Conservation (phyloP, 2,113 vertebrate genomes). For the Gila orcuttii region DNA sequence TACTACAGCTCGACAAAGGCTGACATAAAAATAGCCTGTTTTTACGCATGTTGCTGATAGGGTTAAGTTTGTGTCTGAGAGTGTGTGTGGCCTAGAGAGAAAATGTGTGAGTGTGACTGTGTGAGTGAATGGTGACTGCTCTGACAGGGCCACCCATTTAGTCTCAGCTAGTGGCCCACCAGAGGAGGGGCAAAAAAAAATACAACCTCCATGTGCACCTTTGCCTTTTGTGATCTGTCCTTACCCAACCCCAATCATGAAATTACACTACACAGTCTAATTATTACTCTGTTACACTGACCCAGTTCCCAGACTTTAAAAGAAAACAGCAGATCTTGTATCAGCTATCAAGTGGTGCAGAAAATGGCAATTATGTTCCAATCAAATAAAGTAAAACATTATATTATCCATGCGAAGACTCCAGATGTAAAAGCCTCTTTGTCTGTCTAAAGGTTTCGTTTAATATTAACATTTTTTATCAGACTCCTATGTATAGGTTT, state of each 20-base stretch:
- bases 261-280: background rate
- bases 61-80: slow-evolving; percentile 45
- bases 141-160: slow-evolving; percentile 58
- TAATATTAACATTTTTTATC: too few relatives aligned
- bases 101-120: slow-evolving; percentile 22
- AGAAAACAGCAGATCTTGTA: background rate
- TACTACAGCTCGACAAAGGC: slow-evolving; percentile 46
- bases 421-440: too few relatives aligned
- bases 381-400: background rate
- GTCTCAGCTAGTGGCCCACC: slow-evolving; percentile 49
- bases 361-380: background rate
- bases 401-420: too few relatives aligned
- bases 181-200: slow-evolving; percentile 52
- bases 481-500: too few relatives aligned
- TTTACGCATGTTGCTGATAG: slow-evolving; percentile 49
- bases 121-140: slow-evolving; percentile 47
- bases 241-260: slow-evolving; percentile 24
- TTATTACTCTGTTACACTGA: slow-evolving; percentile 2
- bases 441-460: too few relatives aligned
- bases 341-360: background rate
- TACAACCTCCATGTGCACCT: slow-evolving; percentile 47
- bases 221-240: slow-evolving; percentile 28
- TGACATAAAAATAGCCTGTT: slow-evolving; percentile 47
- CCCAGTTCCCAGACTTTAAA: background rate
- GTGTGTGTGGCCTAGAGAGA: slow-evolving; percentile 11